Conservation (phyloP, 2,888 invertebrate genomes). For the Beris chalybata region DNA sequence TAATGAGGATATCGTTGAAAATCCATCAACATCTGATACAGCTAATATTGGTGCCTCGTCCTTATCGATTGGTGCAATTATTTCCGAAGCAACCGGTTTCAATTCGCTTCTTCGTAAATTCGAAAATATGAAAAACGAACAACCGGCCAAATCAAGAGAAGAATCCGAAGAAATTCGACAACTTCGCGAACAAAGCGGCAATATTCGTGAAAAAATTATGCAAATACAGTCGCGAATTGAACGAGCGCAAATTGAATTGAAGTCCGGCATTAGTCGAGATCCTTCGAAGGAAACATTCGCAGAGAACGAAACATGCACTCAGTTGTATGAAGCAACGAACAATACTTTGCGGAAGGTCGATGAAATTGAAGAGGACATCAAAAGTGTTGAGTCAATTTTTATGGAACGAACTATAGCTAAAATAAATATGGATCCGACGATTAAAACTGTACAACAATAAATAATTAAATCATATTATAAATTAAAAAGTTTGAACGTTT, state of each 20-base stretch:
- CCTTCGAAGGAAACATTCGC: slow-evolving; percentile 18
- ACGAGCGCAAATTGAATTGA: neutral
- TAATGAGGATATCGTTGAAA: neutral
- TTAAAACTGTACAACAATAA: neutral
- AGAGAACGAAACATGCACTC: slow-evolving; percentile 20
- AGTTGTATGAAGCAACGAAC: slow-evolving; percentile 10
- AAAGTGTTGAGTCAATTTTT: slow-evolving; percentile 14
- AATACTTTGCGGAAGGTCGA: slow-evolving; percentile 19
- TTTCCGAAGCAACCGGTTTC: slow-evolving; percentile 12
- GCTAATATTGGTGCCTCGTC: neutral
- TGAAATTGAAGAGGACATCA: slow-evolving; percentile 18
- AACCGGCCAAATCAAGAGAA: neutral
- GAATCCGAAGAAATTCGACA: slow-evolving; percentile 22
- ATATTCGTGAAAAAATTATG: slow-evolving; percentile 20
- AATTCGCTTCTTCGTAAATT: slow-evolving; percentile 21
- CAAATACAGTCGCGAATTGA: slow-evolving; percentile 16
- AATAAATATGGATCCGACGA: neutral
- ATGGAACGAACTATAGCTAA: neutral
- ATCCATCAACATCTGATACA: neutral
- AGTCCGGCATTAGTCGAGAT: neutral
- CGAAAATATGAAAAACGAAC: slow-evolving; percentile 6
- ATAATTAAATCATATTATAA: too few species aligned
- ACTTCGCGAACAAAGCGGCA: slow-evolving; percentile 9
- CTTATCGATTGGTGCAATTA: neutral
- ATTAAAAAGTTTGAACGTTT: too few species aligned